Evolutionary conservation across 2,113 vertebrate genomes (phyloP), one percentile per base, ranked within the genome.

Genomic region (Chitala chitala): DNA sequence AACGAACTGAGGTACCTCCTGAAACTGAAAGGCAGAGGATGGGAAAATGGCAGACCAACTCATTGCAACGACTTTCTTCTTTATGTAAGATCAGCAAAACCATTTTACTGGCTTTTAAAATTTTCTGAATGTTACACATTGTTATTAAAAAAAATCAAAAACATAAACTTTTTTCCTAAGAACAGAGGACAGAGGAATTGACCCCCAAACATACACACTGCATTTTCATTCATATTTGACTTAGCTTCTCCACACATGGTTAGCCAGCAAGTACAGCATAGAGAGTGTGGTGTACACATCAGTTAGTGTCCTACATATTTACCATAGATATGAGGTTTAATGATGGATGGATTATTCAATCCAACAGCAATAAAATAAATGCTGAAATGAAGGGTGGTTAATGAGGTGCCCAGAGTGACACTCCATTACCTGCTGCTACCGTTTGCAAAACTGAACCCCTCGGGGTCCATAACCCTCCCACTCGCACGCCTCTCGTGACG

Each of bases 1-100:
- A 72, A 59, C 42, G 53, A 74, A 50, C 40, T 15, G 31, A 50
- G 63, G 74, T 59, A 53, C 76, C 20, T 31, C 38, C n/a, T 61
- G 7, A 31, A 29, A 40, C 9, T n/a, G 42, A 48, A 56, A 61
- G 33, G 73, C 5, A 51, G 56, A 17, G 9, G 9, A 13, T 36
- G 48, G 40, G 72, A 33, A 7, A 73, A 46, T 15, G 3, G 38
- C 24, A 22, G 22, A 15, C 26, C 4, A 5, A 66, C 10, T 40
- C n/a, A n/a, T 13, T 66, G 48, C 26, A 46, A 66, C 29, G 38
- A 20, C 59, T 29, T 44, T 26, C 38, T 20, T 24, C 26, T 24
- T 33, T 29, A 42, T 44, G 4, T 15, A n/a, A 22, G 9, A 33
- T 31, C 17, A 51, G 42, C 8, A n/a, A 44, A 48, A 22, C n/a